Evolutionary conservation across 2,888 invertebrate species (phyloP).

Genomic region (Dryocosmus kuriphilus): DNA sequence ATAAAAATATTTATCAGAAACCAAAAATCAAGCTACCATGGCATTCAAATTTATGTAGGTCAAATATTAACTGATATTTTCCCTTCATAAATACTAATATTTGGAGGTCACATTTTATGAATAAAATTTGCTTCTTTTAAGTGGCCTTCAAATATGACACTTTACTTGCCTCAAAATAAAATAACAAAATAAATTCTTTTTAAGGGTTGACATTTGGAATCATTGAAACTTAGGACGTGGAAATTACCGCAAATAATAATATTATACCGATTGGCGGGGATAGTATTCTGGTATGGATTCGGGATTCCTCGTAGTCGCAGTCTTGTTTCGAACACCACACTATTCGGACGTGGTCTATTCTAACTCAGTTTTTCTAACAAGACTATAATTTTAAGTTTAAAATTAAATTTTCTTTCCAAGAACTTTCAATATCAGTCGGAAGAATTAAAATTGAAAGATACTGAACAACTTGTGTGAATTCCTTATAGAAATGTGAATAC

Average conservation of each 20-base stretch:
- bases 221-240: conserved; percentile 42
- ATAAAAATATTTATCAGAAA: too few species aligned
- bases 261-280: conserved; percentile 48
- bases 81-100: neutral
- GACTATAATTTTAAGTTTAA: neutral
- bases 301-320: conserved; percentile 63
- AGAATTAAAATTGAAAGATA: neutral
- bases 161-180: too few species aligned
- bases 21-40: neutral
- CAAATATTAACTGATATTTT: neutral
- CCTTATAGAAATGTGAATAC: neutral
- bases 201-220: neutral
- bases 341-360: neutral
- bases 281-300: conserved; percentile 61
- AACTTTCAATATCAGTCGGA: neutral
- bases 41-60: neutral
- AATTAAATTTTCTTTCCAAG: neutral
- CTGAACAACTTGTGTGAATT: neutral
- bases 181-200: neutral
- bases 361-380: neutral
- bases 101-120: neutral
- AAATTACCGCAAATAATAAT: conserved; percentile 51
- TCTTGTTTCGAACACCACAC: conserved; percentile 60
- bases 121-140: neutral
- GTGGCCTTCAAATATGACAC: neutral